These are phyloP conservation scores for Brachylomia viminalis DNA, from an alignment of 2,888 invertebrate genomes.

Conservation along the genomic window DNA sequence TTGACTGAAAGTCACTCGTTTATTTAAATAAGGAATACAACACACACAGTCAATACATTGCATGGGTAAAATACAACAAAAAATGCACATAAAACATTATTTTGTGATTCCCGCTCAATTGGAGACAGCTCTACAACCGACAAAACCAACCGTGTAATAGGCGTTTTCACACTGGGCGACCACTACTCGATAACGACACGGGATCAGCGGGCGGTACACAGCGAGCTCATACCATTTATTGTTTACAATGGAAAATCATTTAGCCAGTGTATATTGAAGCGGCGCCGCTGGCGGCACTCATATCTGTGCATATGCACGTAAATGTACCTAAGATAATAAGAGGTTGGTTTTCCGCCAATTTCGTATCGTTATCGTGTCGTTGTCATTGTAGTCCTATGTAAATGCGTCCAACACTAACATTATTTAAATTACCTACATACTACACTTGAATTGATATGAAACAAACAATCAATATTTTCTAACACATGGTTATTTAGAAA, in stretches of 20 bases:
- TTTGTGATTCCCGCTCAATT: not conserved
- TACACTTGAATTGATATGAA: not conserved
- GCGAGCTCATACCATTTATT: not conserved
- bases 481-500: not conserved
- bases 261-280: not conserved
- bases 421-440: not conserved
- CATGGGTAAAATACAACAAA: not conserved
- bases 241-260: not conserved
- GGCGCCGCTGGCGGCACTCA: not conserved
- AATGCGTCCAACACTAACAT: not conserved
- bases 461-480: slow-evolving; percentile 2
- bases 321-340: not conserved
- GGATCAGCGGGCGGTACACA: not conserved
- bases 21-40: not conserved
- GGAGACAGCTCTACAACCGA: not conserved
- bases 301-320: not conserved
- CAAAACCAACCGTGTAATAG: not conserved
- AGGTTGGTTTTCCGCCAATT: not conserved
- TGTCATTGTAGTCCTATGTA: not conserved
- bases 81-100: not conserved
- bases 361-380: not conserved
- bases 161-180: not conserved
- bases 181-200: not conserved
- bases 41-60: not conserved
- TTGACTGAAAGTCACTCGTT: slow-evolving; percentile 1